Conservation (phyloP, 1,140 invertebrate genomes). For the Tenebrio molitor region DNA sequence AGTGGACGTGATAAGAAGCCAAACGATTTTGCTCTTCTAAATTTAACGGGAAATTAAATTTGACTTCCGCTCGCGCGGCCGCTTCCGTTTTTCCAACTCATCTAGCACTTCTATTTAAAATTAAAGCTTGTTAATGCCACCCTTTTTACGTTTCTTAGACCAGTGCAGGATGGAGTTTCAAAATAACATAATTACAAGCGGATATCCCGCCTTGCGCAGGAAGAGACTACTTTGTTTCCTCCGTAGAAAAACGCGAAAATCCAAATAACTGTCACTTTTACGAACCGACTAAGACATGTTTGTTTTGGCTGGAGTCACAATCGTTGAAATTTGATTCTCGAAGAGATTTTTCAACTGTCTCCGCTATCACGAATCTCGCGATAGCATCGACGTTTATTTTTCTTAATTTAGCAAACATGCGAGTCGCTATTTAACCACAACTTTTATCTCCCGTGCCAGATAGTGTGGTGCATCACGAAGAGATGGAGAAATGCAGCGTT, state of each 20-base stretch:
- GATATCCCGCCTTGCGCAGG: constrained; percentile 32
- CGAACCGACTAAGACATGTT: constrained; percentile 19
- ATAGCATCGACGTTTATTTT: constrained; percentile 13
- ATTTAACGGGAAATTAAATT: constrained; percentile 14
- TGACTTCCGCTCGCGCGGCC: background rate
- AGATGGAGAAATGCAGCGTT: constrained; percentile 1
- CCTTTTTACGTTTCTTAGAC: background rate
- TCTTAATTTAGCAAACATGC: constrained; percentile 14
- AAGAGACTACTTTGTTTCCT: constrained; percentile 22
- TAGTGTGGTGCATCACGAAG: constrained; percentile 17
- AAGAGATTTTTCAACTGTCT: background rate
- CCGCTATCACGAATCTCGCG: background rate
- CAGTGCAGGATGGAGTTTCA: constrained; percentile 2
- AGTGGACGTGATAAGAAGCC: background rate
- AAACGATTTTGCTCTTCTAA: constrained; percentile 25
- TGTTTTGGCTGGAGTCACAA: constrained; percentile 20
- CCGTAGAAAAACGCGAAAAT: constrained; percentile 35
- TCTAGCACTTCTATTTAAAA: constrained; percentile 16
- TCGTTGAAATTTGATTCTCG: background rate
- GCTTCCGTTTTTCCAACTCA: constrained; percentile 20
- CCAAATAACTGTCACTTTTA: constrained; percentile 33
- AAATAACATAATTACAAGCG: constrained; percentile 41
- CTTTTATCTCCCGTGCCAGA: background rate
- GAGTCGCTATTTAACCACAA: background rate
- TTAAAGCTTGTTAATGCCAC: background rate